These are phyloP conservation scores for Hiodon tergisus DNA, from an alignment of 2,113 vertebrate genomes.

Conservation along the genomic window DNA sequence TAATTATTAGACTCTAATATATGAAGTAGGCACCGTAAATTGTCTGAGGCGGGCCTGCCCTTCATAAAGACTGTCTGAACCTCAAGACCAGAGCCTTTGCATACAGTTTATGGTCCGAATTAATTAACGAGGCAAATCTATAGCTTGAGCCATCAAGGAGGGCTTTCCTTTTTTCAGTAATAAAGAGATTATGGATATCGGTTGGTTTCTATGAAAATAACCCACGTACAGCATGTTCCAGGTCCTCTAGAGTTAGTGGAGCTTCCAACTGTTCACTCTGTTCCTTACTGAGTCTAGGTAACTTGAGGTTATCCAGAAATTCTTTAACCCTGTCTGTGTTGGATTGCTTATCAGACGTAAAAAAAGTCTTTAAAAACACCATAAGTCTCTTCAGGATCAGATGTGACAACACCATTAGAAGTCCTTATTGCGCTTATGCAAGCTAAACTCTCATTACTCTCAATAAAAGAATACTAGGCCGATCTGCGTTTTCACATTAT, in stretches of 20 bases:
- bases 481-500: background rate
- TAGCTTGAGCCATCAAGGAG: background rate
- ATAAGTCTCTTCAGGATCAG: too few relatives aligned
- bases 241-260: conserved; percentile 3
- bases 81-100: background rate
- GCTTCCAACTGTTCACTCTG: conserved; percentile 5
- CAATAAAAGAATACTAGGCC: background rate
- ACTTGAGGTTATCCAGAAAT: background rate
- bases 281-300: background rate
- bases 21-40: too few relatives aligned
- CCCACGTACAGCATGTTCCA: background rate
- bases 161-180: background rate
- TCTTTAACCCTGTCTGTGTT: conserved; percentile 2
- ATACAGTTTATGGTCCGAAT: background rate
- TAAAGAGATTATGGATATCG: background rate
- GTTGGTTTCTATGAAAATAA: too few relatives aligned
- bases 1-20: too few relatives aligned
- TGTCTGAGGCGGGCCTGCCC: too few relatives aligned
- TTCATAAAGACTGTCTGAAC: too few relatives aligned
- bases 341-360: too few relatives aligned
- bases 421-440: background rate
- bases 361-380: too few relatives aligned
- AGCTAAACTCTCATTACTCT: background rate
- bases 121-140: background rate
- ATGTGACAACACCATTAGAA: too few relatives aligned